Evolutionary conservation across 2,888 invertebrate genomes (phyloP).

Genomic region (Ophion ventricosus): DNA sequence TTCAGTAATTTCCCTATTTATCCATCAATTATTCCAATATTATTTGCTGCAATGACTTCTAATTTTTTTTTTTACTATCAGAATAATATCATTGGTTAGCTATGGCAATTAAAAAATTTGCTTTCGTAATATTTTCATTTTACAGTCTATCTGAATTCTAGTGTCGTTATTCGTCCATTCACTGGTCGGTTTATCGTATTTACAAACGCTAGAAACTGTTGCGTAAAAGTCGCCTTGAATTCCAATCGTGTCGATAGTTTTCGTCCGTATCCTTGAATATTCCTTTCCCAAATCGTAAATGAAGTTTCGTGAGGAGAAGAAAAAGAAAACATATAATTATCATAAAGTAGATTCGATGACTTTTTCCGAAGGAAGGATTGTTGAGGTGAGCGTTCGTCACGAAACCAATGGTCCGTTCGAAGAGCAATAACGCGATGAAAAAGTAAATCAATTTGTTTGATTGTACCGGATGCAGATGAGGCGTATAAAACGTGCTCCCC

Average conservation of each 20-base stretch:
- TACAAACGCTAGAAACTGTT: background rate
- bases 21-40: no score
- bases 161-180: no score
- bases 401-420: background rate
- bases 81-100: no score
- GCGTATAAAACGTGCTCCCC: background rate
- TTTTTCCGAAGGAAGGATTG: background rate
- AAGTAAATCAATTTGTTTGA: background rate
- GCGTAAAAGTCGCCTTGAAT: conserved; percentile 9
- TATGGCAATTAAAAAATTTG: no score
- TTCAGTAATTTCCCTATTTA: no score
- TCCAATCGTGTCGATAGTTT: background rate
- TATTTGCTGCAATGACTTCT: no score
- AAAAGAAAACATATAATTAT: background rate
- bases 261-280: conserved; percentile 26
- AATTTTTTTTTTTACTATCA: no score
- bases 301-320: background rate
- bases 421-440: no score
- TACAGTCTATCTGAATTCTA: no score
- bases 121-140: no score
- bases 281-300: conserved; percentile 1
- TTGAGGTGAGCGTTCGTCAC: background rate
- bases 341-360: conserved; percentile 4
- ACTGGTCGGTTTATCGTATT: no score
- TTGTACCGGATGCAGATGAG: conserved; percentile 9